phyloP scores from a whole-genome alignment of 2,113 vertebrate genomes.

The Zingel zingel region DNA sequence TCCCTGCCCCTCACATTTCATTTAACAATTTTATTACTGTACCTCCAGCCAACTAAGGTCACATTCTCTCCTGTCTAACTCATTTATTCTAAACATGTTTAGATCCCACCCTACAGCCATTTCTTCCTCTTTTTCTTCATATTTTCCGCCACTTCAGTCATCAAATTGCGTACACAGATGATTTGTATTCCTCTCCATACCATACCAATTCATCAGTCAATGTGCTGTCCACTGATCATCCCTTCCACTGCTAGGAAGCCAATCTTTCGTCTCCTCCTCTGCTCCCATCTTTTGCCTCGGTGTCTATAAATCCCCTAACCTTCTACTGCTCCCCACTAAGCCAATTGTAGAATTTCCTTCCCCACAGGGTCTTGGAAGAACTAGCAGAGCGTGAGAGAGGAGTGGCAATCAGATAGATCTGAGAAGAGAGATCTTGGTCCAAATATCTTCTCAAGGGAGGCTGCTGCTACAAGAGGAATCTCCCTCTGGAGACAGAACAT shows the following conservation, averaged over 20 bases:
- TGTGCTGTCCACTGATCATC: background rate
- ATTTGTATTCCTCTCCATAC: background rate
- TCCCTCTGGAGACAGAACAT: slow-evolving; percentile 12
- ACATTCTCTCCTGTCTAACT: background rate
- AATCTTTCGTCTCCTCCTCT: background rate
- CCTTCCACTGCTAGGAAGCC: background rate
- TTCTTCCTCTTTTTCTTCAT: background rate
- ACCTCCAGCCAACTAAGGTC: background rate
- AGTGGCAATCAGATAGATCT: slow-evolving; percentile 38
- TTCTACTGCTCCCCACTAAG: slow-evolving; percentile 13
- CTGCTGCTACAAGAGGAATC: slow-evolving; percentile 24
- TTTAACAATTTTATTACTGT: background rate
- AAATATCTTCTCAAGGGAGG: slow-evolving; percentile 38
- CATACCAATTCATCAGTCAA: background rate
- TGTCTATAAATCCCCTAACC: slow-evolving; percentile 20
- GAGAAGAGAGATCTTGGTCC: slow-evolving; percentile 10
- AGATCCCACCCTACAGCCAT: background rate
- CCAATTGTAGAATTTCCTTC: slow-evolving; percentile 20
- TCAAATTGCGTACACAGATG: background rate
- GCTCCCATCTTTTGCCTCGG: background rate
- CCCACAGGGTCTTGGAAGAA: slow-evolving; percentile 29
- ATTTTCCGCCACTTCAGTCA: background rate
- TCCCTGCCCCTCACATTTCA: background rate
- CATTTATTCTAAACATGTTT: background rate
- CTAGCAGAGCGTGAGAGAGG: slow-evolving; percentile 45